phyloP scores from a whole-genome alignment of 2,888 invertebrate genomes.

The Epirrhoe alternata region DNA sequence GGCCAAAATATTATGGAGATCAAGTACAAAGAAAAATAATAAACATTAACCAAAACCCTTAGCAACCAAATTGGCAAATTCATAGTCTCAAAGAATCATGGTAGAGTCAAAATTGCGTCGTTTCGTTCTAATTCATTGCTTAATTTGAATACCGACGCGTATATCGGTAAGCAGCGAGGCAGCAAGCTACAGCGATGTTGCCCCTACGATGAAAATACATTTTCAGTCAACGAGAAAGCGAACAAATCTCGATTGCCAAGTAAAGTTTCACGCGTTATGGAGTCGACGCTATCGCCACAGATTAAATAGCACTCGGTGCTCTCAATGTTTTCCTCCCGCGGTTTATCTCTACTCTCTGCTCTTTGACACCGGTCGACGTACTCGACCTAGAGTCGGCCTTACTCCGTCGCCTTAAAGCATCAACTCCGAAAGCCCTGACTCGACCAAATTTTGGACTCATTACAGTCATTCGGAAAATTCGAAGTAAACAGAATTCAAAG shows the following conservation, averaged over 20 bases:
- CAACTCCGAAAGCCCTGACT: conserved; percentile 48
- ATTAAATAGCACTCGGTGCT: conserved; percentile 36
- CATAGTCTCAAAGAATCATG: conserved; percentile 8
- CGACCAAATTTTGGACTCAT: conserved; percentile 73
- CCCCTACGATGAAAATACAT: conserved; percentile 51
- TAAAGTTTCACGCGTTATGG: conserved; percentile 55
- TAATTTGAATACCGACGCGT: conserved; percentile 39
- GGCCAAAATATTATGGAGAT: too few species aligned
- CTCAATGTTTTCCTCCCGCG: conserved; percentile 75
- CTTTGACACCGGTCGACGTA: conserved; percentile 80
- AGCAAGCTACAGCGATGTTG: conserved; percentile 52
- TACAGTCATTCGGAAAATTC: conserved; percentile 75
- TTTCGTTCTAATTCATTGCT: conserved; percentile 47
- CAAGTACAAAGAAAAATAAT: conserved; percentile 1
- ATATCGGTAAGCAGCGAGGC: conserved; percentile 47
- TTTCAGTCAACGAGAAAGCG: conserved; percentile 43
- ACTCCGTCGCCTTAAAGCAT: conserved; percentile 53
- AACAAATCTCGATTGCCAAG: conserved; percentile 40
- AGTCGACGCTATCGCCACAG: conserved; percentile 45
- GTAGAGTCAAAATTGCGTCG: conserved; percentile 39
- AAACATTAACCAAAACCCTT: conserved; percentile 7
- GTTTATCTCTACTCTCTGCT: conserved; percentile 72
- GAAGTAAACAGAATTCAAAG: conserved; percentile 68
- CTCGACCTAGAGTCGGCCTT: conserved; percentile 65
- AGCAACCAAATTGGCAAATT: conserved; percentile 5